Percentiles rank a stretch among this genome's conserved stretches.
These are phyloP conservation scores for Drosophila ohnishii DNA, from an alignment of 1,140 invertebrate species.

Conservation along the genomic window DNA sequence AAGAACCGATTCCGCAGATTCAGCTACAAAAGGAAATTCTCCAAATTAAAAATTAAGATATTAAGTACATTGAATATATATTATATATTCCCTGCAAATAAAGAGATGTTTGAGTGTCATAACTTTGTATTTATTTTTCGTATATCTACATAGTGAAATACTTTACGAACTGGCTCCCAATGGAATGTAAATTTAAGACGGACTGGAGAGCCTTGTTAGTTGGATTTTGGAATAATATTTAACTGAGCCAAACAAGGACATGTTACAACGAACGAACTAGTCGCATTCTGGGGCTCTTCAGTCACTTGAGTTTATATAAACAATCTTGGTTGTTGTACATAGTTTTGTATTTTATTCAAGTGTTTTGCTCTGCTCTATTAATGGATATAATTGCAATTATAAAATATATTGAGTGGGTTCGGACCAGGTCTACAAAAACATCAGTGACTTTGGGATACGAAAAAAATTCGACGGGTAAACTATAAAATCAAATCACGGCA, in stretches of 20 bases:
- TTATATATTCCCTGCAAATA: background rate
- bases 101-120: conserved; percentile 21
- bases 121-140: conserved; percentile 55
- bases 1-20: background rate
- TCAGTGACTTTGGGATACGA: conserved; percentile 9
- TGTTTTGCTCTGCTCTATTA: conserved; percentile 63
- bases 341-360: conserved; percentile 80
- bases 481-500: conserved; percentile 50
- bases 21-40: background rate
- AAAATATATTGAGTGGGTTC: conserved; percentile 19
- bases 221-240: conserved; percentile 13
- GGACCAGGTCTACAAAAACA: conserved; percentile 7
- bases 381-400: conserved; percentile 25
- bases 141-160: conserved; percentile 58
- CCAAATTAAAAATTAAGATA: background rate
- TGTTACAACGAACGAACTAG: background rate
- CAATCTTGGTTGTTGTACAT: conserved; percentile 54
- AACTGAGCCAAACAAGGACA: conserved; percentile 19
- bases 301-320: conserved; percentile 20
- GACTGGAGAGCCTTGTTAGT: conserved; percentile 42
- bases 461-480: conserved; percentile 21
- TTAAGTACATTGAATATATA: background rate
- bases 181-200: conserved; percentile 45
- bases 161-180: conserved; percentile 50
- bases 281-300: background rate